Conservation (phyloP, 37 sponge, comb jelly and placozoan species). For the Crambe crambe region DNA sequence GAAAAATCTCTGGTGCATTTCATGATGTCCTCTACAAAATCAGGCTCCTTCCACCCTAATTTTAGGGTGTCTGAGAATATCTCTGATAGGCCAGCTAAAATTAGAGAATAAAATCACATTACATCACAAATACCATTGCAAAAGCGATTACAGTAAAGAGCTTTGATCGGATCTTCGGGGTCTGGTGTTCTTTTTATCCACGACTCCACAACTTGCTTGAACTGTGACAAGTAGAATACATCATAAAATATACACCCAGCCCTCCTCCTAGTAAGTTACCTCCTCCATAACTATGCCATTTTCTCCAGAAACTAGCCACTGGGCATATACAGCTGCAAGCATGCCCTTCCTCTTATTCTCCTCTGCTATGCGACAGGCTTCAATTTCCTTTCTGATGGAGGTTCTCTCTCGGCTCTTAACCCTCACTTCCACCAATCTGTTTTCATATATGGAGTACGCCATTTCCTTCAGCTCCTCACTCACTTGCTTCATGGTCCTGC, state of each 20-base stretch:
- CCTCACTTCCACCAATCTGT: conserved; percentile 50
- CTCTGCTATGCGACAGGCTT: conserved; percentile 24
- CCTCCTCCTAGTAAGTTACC: no score
- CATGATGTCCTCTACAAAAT: conserved; percentile 3
- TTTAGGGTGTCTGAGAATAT: background rate
- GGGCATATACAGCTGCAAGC: conserved; percentile 25
- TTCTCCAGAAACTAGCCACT: conserved; percentile 45
- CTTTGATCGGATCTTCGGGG: no score
- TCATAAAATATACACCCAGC: no score
- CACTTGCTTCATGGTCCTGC: conserved; percentile 46
- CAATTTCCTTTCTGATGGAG: conserved; percentile 48
- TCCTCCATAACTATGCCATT: background rate
- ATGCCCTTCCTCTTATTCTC: background rate
- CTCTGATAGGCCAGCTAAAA: no score
- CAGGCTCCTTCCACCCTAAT: background rate
- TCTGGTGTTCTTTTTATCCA: no score
- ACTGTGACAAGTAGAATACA: no score
- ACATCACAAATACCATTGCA: no score
- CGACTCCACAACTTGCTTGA: no score
- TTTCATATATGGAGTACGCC: conserved; percentile 50
- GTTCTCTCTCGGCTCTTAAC: conserved; percentile 37
- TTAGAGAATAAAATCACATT: no score
- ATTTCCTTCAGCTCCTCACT: conserved; percentile 53
- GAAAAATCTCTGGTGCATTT: conserved; percentile 9
- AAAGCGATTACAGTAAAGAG: no score